Base-by-base conservation (phyloP, 1,140 invertebrate species). In the Heliconius eleuchia region DNA sequence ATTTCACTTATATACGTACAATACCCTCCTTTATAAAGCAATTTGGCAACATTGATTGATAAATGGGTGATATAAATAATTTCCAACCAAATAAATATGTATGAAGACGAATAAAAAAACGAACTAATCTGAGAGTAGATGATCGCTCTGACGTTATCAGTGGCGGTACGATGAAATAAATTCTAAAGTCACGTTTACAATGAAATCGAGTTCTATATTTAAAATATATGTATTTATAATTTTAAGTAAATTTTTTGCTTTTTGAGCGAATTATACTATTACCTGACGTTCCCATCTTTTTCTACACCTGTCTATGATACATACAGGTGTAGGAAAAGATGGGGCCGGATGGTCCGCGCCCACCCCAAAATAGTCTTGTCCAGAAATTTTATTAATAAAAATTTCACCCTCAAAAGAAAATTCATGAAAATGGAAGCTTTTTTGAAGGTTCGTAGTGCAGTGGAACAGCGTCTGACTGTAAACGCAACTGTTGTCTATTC, bases 161-260 rank as follows among this genome's bases (percentile, higher is more conserved):
- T 83, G 76, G 84, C 88, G 86, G 86, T 82, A 83, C 78, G 82
- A 87, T 89, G 82, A 88, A 88, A 89, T 86, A 87, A 87, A 88
- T 81, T 74, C 74, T 78, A 71, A 66, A 66, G 27, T 66, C 9
- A 66, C 23, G 60, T 5, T 27, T 30, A 66, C 60, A 30, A 27
- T 30, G 60, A 30, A 27, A 30, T 66, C 11, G n/a, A 60, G 55
- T 60, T 8, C 42, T 46, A 13, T 46, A 46, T 13, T 46, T 46
- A 3, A 46, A 46, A 13, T 46, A 46, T 46, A 46, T 46, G 7
- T 7, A 6, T 37, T 46, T 16, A 16, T 46, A 46, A 46, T 46
- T 46, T 46, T 3, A 46, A 46, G 13, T 46, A 5, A 16, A n/a
- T 0, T 8, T n/a, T n/a, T 19, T n/a, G 52, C 7, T 55, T 55